Conservation (phyloP, 2,797 vertebrate genomes). For the Lutjanus argentimaculatus region DNA sequence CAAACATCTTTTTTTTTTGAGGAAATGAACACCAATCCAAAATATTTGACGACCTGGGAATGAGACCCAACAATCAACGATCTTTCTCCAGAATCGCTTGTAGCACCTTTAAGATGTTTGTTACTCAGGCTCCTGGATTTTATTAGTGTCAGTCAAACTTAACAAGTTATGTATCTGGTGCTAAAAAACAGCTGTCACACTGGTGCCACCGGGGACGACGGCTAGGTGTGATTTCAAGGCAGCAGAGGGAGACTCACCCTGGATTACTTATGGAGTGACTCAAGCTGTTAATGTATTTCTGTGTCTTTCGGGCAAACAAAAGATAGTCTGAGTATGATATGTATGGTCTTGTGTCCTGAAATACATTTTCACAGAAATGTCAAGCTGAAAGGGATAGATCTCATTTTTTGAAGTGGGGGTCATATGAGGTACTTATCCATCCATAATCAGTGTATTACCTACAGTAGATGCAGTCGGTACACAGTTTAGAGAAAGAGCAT, state of each 20-base stretch:
- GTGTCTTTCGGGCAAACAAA: too few relatives aligned
- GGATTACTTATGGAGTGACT: constrained; percentile 28
- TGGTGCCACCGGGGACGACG: constrained; percentile 2
- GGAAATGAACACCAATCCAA: background rate
- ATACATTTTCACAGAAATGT: background rate
- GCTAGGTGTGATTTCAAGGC: too few relatives aligned
- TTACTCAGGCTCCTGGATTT: background rate
- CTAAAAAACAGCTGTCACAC: constrained; percentile 18
- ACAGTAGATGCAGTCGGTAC: too few relatives aligned
- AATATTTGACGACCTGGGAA: too few relatives aligned
- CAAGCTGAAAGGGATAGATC: too few relatives aligned
- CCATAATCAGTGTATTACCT: too few relatives aligned
- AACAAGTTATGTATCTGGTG: constrained; percentile 14
- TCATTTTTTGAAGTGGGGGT: too few relatives aligned
- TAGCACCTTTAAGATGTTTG: background rate
- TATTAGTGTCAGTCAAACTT: constrained; percentile 12
- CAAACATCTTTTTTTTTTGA: background rate
- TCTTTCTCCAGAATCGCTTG: too few relatives aligned
- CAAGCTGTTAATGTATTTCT: constrained; percentile 23
- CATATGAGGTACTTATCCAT: too few relatives aligned
- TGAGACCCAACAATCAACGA: too few relatives aligned
- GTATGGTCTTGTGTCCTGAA: background rate
- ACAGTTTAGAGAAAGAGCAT: too few relatives aligned
- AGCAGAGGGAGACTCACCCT: constrained; percentile 22
- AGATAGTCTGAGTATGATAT: too few relatives aligned